A percentile compares a stretch with the other conserved stretches of the same genome.
Evolutionary conservation across 2,797 vertebrate genomes (phyloP).

Genomic region (Amblyopsis hoosieri): DNA sequence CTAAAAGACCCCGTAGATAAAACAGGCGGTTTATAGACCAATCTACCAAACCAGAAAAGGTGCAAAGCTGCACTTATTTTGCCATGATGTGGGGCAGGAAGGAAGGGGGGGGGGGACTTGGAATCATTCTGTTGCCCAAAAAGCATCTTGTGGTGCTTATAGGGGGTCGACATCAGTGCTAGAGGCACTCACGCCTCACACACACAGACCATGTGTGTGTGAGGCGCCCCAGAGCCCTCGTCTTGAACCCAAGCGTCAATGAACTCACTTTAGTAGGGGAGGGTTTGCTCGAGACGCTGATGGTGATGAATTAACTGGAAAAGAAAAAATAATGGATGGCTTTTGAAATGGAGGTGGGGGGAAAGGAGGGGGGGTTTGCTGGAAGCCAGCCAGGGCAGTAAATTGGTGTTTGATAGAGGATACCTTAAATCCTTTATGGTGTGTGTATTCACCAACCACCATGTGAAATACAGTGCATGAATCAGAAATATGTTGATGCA

Average conservation of each 20-base stretch:
- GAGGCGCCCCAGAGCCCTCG: constrained; percentile 14
- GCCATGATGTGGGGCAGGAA: no score
- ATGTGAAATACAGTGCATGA: no score
- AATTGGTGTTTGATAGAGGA: constrained; percentile 43
- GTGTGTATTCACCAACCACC: background rate
- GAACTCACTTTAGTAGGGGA: constrained; percentile 21
- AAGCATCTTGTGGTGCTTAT: no score
- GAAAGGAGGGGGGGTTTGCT: background rate
- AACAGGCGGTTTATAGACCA: no score
- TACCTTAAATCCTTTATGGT: constrained; percentile 24
- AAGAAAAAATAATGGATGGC: constrained; percentile 44
- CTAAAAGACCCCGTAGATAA: no score
- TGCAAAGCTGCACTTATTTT: no score
- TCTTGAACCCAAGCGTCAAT: background rate
- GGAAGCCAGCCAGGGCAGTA: constrained; percentile 41
- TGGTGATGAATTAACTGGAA: constrained; percentile 61
- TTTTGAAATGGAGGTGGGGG: constrained; percentile 41
- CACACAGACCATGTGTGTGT: background rate
- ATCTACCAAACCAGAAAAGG: no score
- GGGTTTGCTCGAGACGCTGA: constrained; percentile 18
- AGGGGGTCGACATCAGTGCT: background rate
- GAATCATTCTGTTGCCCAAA: no score
- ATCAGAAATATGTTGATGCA: no score
- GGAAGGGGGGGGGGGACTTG: no score
- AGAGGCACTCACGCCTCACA: constrained; percentile 11